Evolutionary conservation across 2,888 invertebrate genomes (phyloP).

Genomic region (Tipula vernalis): DNA sequence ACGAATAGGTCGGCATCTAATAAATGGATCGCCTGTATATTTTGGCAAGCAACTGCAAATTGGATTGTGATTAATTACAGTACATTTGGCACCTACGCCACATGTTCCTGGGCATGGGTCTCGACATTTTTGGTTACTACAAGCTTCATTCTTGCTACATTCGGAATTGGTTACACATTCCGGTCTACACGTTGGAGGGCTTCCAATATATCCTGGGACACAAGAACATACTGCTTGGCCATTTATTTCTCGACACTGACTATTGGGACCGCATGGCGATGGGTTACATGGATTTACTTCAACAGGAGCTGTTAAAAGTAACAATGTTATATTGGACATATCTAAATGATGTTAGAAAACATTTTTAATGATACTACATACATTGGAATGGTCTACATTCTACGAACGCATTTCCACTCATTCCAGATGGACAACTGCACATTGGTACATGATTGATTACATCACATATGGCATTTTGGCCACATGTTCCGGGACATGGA

Average conservation of each 20-base stretch:
- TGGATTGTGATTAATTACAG: slow-evolving; percentile 61
- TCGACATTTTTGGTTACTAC: slow-evolving; percentile 57
- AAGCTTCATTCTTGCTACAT: slow-evolving; percentile 53
- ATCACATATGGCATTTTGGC: slow-evolving; percentile 62
- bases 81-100: slow-evolving; percentile 54
- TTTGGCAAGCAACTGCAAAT: slow-evolving; percentile 52
- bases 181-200: slow-evolving; percentile 58
- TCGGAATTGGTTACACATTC: slow-evolving; percentile 60
- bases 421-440: slow-evolving; percentile 62
- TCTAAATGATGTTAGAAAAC: background rate
- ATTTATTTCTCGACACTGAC: slow-evolving; percentile 51
- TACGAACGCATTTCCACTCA: slow-evolving; percentile 67
- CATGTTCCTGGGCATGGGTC: slow-evolving; percentile 66
- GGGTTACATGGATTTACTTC: slow-evolving; percentile 49
- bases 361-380: slow-evolving; percentile 30
- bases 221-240: slow-evolving; percentile 54
- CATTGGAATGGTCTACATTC: slow-evolving; percentile 48
- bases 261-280: slow-evolving; percentile 59
- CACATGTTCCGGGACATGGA: slow-evolving; percentile 62
- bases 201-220: slow-evolving; percentile 48
- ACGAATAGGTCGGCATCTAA: slow-evolving; percentile 38
- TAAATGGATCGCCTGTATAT: slow-evolving; percentile 59
- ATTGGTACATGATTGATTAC: slow-evolving; percentile 68
- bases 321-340: background rate
- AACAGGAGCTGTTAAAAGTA: slow-evolving; percentile 32